Conservation (phyloP, 2,797 vertebrate species). For the Rousettus madagascariensis region DNA sequence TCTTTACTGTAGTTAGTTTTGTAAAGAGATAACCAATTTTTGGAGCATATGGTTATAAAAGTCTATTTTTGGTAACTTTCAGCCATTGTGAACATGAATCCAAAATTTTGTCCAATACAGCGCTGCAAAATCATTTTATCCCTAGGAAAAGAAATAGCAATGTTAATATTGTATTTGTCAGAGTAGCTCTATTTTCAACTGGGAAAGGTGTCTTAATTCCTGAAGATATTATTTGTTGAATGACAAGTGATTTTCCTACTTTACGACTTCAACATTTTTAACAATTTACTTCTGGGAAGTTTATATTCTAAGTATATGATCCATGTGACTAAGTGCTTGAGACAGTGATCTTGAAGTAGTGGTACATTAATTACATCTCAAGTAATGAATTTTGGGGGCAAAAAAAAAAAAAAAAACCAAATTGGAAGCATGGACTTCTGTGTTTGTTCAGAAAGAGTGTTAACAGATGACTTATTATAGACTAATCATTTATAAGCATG, state of each 20-base stretch:
- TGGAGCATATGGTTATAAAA: background rate
- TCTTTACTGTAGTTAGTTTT: background rate
- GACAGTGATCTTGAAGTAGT: background rate
- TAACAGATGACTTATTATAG: constrained; percentile 8
- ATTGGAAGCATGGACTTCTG: background rate
- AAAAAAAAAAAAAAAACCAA: constrained; percentile 12
- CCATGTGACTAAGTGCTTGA: background rate
- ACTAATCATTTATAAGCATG: constrained; percentile 44
- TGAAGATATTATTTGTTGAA: constrained; percentile 6
- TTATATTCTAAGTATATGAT: background rate
- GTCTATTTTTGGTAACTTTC: background rate
- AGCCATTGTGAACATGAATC: background rate
- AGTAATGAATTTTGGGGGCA: background rate
- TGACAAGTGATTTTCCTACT: constrained; percentile 17
- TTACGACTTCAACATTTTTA: background rate
- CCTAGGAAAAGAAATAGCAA: background rate
- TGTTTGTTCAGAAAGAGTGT: constrained; percentile 16
- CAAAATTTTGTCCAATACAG: background rate
- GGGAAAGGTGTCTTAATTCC: background rate
- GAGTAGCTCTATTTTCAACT: background rate
- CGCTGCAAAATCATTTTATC: constrained; percentile 6
- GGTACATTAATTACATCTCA: background rate
- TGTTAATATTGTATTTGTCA: background rate
- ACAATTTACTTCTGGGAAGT: background rate
- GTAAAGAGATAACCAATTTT: background rate